Evolutionary conservation across 35 echinoderm and acorn worm genomes (phyloP).

Genomic region (Heliocidaris erythrogramma): DNA sequence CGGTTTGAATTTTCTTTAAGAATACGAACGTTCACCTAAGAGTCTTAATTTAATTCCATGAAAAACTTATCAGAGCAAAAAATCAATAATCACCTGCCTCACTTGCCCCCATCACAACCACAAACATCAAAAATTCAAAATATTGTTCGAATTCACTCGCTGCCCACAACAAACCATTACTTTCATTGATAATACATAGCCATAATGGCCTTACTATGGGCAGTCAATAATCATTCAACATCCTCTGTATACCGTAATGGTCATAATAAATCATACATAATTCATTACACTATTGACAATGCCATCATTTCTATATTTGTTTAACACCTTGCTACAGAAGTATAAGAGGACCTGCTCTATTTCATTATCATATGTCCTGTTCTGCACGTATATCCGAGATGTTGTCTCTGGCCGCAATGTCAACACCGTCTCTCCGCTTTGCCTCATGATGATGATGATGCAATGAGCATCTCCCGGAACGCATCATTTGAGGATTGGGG

Average conservation of each 20-base stretch:
- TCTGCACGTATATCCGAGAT: neutral
- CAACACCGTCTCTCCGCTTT: neutral
- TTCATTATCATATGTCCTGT: neutral
- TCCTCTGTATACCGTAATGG: too few relatives aligned
- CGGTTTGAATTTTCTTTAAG: neutral
- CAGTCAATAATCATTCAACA: neutral
- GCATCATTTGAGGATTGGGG: neutral
- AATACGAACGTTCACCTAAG: neutral
- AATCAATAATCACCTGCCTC: neutral
- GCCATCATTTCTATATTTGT: too few relatives aligned
- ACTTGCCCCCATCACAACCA: neutral
- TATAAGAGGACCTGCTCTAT: neutral
- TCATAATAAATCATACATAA: too few relatives aligned
- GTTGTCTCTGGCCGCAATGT: neutral
- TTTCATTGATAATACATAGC: neutral
- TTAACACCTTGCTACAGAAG: too few relatives aligned
- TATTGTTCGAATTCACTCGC: too few relatives aligned
- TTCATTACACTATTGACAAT: too few relatives aligned
- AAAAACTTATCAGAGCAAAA: neutral
- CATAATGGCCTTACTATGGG: neutral
- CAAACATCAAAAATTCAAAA: neutral
- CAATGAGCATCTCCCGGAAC: neutral
- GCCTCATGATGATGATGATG: neutral
- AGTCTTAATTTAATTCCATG: neutral
- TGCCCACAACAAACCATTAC: too few relatives aligned